Evolutionary conservation across 2,113 vertebrate genomes (phyloP).

Genomic region (Nymphicus hollandicus): DNA sequence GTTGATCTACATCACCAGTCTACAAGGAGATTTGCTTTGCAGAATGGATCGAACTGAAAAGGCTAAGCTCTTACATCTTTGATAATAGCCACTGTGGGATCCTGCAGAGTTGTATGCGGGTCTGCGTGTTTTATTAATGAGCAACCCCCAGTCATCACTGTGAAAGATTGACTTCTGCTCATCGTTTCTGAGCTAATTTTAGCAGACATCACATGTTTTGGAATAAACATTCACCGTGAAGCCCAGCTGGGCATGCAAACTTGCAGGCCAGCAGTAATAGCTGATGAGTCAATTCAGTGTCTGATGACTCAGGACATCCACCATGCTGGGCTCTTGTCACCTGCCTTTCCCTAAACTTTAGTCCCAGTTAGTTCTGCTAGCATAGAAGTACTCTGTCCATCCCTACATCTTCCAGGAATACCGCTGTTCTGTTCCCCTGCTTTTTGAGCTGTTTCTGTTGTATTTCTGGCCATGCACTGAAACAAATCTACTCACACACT

Average conservation of each 20-base stretch:
- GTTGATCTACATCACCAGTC: not conserved
- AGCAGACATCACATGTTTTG: not conserved
- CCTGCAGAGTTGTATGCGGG: not conserved
- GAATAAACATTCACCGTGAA: not conserved
- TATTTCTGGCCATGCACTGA: not conserved
- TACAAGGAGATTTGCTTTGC: not conserved
- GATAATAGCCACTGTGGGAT: not conserved
- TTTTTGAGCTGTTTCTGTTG: not conserved
- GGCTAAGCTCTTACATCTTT: not conserved
- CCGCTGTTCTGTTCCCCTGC: fast-evolving
- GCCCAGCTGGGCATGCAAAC: not conserved
- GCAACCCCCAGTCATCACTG: not conserved
- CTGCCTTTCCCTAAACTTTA: not conserved
- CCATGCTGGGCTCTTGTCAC: not conserved
- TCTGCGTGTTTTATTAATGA: not conserved
- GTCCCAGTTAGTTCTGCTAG: not conserved
- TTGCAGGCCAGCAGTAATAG: not conserved
- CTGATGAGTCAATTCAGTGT: not conserved
- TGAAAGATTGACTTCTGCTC: not conserved
- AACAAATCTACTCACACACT: not conserved
- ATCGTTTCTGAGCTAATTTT: not conserved
- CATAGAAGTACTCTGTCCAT: not conserved
- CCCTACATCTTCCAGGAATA: not conserved
- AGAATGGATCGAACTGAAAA: not conserved
- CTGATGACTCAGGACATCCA: not conserved